Base-by-base conservation (phyloP, 2,888 invertebrate species). In the Mesorhabditis spiculigera region DNA sequence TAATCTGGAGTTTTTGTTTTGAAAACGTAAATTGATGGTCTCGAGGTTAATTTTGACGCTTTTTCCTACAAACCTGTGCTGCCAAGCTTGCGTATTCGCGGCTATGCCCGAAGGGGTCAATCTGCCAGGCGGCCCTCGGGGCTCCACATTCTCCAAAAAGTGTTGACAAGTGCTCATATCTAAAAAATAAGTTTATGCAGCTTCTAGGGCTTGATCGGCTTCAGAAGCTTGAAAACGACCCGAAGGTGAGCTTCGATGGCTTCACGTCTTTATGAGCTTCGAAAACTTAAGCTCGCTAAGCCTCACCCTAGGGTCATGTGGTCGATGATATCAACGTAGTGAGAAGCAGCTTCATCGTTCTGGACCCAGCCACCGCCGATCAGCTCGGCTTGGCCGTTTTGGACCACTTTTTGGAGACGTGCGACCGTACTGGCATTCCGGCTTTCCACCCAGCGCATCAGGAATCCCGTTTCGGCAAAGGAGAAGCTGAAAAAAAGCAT, bases 281-380 rank as follows among this genome's bases (percentile, higher is more conserved):
- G n/a, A n/a, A n/a, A n/a, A n/a, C n/a, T n/a, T n/a, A n/a, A n/a
- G n/a, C n/a, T n/a, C n/a, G n/a, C n/a, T n/a, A n/a, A n/a, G n/a
- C n/a, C n/a, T 50, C 50, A 50, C 50, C 50, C 50, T 13, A 88
- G 78, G 1, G 88, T 87, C 85, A 89, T 88, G 78, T 89, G 89
- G 78, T 90, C 89, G 68, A 89, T 89, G 69, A 89, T 88, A 71
- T 87, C 88, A 5, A 86, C 86, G 79, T 90, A 89, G 78, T 89
- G 88, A n/a, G 89, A 86, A n/a, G n/a, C n/a, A n/a, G n/a, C n/a
- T n/a, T n/a, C n/a, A n/a, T n/a, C n/a, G n/a, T n/a, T n/a, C n/a
- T n/a, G n/a, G n/a, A n/a, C n/a, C n/a, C n/a, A n/a, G 0, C 89
- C 89, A 10, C 89, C 89, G 10, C 89, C 83, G 50, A 85, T 83